Evolutionary conservation across 1,140 invertebrate species (phyloP), one percentile per base, ranked within the genome.

Genomic region (Drosophila pectinifera): DNA sequence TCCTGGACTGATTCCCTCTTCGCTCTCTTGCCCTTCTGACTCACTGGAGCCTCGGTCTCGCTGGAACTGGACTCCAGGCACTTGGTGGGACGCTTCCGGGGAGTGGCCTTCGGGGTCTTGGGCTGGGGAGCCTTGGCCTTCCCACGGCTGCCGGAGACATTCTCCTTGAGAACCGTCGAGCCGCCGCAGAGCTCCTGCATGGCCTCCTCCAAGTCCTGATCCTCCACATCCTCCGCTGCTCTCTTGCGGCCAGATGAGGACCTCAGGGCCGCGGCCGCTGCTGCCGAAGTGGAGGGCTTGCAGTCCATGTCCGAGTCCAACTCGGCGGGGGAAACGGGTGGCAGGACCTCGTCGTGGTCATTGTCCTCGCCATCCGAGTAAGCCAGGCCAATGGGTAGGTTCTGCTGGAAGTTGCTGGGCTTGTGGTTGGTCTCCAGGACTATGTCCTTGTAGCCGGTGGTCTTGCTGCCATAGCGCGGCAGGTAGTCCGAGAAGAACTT

Each of bases 301-400:
- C 4, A 10, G 3, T 68, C 64, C 10, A 24, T 10, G 4, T 73
- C 69, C 0, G 16, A 42, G 18, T 14, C 43, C 26, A 1, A 22
- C 18, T 22, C 31, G 24, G 6, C 20, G 5, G 8, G 45, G 1
- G 58, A 39, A 5, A 16, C 22, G 1, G 64, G 36, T 10, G 24
- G 2, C 14, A 16, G 36, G 1, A 1, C 24, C 18, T 88, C 64
- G 0, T 83, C 72, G 0, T 49, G 22, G 0, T 5, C 39, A n/a
- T 79, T 58, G 1, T 79, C 75, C 11, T 88, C 83, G 4, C 88
- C 79, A 1, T 89, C 83, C 1, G 83, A 88, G 10, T 48, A 69
- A 0, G 43, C 43, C 0, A 83, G 22, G 16, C 83, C 83, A 14
- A 88, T 88, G 26, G 84, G 83, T 7, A 89, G 18, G 6, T 88